phyloP scores from a whole-genome alignment of 1,140 invertebrate genomes.

The Drosophila malerkotliana region DNA sequence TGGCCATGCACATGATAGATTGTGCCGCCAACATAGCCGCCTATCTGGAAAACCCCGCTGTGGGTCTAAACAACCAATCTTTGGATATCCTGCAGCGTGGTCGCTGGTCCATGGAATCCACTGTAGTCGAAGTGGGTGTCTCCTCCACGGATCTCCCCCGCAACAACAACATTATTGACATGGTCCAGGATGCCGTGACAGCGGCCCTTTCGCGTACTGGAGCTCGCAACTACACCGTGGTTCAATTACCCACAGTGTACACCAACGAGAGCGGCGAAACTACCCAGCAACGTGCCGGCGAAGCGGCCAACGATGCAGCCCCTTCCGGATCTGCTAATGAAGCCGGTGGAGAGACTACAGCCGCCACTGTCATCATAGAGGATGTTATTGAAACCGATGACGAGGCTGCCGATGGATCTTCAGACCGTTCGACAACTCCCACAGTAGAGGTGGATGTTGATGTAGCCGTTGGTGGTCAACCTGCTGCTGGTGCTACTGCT shows the following conservation, averaged over 20 bases:
- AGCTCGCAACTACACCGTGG: constrained; percentile 75
- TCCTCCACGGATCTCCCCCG: constrained; percentile 78
- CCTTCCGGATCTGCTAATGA: constrained; percentile 22
- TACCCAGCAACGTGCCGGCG: constrained; percentile 16
- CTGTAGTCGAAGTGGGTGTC: constrained; percentile 83
- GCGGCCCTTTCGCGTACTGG: constrained; percentile 75
- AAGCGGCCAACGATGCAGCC: constrained; percentile 26
- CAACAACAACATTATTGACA: constrained; percentile 82
- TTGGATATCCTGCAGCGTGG: constrained; percentile 80
- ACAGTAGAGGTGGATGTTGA: constrained; percentile 26
- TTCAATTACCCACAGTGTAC: constrained; percentile 74
- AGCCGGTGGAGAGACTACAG: constrained; percentile 56
- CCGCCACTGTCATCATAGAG: constrained; percentile 68
- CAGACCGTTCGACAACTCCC: constrained; percentile 36
- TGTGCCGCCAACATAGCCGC: constrained; percentile 82
- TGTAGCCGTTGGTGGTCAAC: constrained; percentile 32
- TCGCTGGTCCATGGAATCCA: constrained; percentile 83
- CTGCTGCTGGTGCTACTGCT: constrained; percentile 6
- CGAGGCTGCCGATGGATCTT: constrained; percentile 47
- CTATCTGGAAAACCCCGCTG: constrained; percentile 79
- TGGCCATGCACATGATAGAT: constrained; percentile 82
- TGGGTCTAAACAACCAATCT: constrained; percentile 78
- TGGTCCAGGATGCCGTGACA: constrained; percentile 80
- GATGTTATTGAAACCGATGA: constrained; percentile 68
- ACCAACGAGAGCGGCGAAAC: constrained; percentile 53